Evolutionary conservation across 2,888 invertebrate species (phyloP).

Genomic region (Zygogramma bicolorata): DNA sequence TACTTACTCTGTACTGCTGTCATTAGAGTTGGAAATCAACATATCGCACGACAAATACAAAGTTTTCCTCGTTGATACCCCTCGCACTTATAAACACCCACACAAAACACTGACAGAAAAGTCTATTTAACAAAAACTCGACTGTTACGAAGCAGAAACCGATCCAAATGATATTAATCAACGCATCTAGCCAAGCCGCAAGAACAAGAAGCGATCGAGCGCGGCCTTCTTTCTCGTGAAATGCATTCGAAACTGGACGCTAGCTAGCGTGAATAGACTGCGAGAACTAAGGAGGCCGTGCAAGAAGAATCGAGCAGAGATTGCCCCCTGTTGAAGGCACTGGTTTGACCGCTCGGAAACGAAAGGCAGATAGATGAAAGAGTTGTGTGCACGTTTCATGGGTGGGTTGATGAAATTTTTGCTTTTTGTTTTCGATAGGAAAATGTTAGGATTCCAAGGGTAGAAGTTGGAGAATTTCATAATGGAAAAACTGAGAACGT

Average conservation of each 20-base stretch:
- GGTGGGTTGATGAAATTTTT: not conserved
- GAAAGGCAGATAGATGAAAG: not conserved
- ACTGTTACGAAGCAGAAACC: not conserved
- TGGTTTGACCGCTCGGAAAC: not conserved
- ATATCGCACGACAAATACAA: not conserved
- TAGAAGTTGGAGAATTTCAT: not conserved
- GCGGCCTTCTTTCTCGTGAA: not conserved
- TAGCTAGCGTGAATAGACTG: not conserved
- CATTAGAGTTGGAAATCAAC: constrained; percentile 1
- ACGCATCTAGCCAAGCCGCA: constrained; percentile 7
- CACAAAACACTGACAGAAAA: not conserved
- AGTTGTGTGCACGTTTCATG: not conserved
- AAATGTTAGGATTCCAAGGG: not conserved
- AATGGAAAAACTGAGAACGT: not conserved
- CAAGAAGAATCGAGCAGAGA: not conserved
- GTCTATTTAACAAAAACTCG: not conserved
- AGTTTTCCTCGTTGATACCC: not conserved
- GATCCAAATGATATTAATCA: constrained; percentile 1
- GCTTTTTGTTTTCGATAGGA: not conserved
- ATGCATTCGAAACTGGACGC: constrained; percentile 1
- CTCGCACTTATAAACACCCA: not conserved
- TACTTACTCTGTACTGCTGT: not conserved
- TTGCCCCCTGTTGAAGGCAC: not conserved
- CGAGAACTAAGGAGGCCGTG: not conserved
- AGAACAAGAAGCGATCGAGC: not conserved